Evolutionary conservation across 2,888 invertebrate species (phyloP).

Genomic region (Allygus modestus): DNA sequence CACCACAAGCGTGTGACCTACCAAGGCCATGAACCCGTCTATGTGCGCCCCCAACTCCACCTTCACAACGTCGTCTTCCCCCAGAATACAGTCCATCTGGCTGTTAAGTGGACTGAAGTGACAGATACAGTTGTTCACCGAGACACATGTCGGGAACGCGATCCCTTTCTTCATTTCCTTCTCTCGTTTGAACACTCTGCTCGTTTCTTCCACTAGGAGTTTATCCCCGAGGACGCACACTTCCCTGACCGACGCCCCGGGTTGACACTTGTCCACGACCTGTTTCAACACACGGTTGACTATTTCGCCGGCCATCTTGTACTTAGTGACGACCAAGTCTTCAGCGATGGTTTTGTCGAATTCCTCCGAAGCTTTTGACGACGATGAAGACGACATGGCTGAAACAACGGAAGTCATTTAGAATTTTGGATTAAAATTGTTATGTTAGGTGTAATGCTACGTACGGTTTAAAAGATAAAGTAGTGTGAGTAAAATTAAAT

Average conservation of each 20-base stretch:
- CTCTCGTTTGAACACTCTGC: conserved; percentile 99
- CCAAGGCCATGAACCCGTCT: conserved; percentile 99
- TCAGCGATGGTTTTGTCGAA: conserved; percentile 96
- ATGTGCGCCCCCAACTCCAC: conserved; percentile 98
- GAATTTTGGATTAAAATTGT: too few relatives aligned
- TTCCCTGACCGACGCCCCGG: conserved; percentile 92
- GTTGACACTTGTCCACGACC: conserved; percentile 91
- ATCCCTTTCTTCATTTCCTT: conserved; percentile 98
- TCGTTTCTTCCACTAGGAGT: conserved; percentile 92
- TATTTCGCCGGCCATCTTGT: conserved; percentile 99
- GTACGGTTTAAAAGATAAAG: too few relatives aligned
- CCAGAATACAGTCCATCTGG: conserved; percentile 92
- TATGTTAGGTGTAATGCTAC: too few relatives aligned
- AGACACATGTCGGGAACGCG: conserved; percentile 99
- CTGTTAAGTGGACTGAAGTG: conserved; percentile 98
- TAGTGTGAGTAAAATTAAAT: too few relatives aligned
- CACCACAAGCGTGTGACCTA: conserved; percentile 96
- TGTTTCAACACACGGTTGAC: conserved; percentile 96
- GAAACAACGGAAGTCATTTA: too few relatives aligned
- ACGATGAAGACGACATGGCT: conserved; percentile 7
- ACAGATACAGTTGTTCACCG: conserved; percentile 99
- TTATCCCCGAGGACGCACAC: conserved; percentile 96
- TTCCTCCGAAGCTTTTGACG: conserved; percentile 77
- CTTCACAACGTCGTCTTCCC: conserved; percentile 97
- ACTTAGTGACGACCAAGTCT: conserved; percentile 99